Evolutionary conservation across 2,888 invertebrate species (phyloP).

Genomic region (Folsomia manolachei): DNA sequence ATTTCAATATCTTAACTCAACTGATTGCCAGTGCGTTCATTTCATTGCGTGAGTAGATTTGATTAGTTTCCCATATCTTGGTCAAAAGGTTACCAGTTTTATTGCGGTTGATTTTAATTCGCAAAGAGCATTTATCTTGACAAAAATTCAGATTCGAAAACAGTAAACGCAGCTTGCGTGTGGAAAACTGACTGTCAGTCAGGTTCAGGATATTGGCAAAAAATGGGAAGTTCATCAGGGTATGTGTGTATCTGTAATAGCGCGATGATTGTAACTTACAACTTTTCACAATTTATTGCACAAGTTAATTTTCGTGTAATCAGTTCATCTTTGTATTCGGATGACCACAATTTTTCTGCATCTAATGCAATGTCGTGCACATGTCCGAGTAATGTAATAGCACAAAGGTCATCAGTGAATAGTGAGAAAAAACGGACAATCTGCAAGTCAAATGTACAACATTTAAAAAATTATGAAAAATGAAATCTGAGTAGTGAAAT

Average conservation of each 20-base stretch:
- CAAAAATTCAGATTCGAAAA: neutral
- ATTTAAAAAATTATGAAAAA: neutral
- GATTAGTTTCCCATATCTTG: slow-evolving; percentile 27
- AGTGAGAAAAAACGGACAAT: neutral
- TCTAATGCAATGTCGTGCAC: neutral
- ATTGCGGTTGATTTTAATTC: slow-evolving; percentile 36
- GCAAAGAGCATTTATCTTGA: neutral
- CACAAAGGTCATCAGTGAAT: neutral
- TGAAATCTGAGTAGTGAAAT: neutral
- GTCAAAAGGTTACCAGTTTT: slow-evolving; percentile 36
- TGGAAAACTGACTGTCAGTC: too few species aligned
- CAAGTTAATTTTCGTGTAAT: neutral
- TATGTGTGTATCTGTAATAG: neutral
- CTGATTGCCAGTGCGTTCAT: neutral
- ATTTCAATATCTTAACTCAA: neutral
- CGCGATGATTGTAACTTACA: slow-evolving; percentile 2
- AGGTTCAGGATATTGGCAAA: neutral
- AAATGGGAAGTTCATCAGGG: neutral
- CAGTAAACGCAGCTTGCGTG: too few species aligned
- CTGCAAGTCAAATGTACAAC: neutral
- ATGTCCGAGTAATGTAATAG: neutral
- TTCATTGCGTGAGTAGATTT: neutral
- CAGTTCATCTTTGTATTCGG: neutral
- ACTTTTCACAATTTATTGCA: slow-evolving; percentile 9
- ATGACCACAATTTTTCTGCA: neutral